Percentiles rank a stretch among this genome's conserved stretches.
phyloP scores from a whole-genome alignment of 1,140 invertebrate species.

The Scaptomyza pallida region DNA sequence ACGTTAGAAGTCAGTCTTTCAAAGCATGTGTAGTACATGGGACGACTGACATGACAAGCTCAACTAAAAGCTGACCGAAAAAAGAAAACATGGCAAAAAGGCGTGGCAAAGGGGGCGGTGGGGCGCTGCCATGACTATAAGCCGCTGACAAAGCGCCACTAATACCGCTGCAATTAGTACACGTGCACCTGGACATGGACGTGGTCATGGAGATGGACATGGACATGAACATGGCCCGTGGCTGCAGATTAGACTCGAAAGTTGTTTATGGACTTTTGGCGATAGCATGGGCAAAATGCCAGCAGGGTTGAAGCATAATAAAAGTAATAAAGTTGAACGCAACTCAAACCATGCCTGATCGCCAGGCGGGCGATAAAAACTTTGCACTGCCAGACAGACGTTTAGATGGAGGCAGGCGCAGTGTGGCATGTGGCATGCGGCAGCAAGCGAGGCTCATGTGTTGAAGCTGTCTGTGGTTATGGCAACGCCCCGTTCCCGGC shows the following conservation, averaged over 20 bases:
- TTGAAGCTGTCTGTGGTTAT: constrained; percentile 58
- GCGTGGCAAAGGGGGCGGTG: not conserved
- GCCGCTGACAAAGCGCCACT: constrained; percentile 76
- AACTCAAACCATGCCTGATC: constrained; percentile 20
- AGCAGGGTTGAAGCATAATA: constrained; percentile 72
- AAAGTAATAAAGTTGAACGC: constrained; percentile 76
- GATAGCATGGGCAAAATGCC: constrained; percentile 11
- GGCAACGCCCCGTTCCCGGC: constrained; percentile 24
- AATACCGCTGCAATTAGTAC: constrained; percentile 79
- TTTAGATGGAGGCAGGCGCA: too few species aligned
- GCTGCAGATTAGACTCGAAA: constrained; percentile 69
- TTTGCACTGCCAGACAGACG: constrained; percentile 49
- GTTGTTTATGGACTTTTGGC: constrained; percentile 70
- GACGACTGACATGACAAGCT: constrained; percentile 40
- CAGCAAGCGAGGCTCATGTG: constrained; percentile 36
- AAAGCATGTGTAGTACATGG: not conserved
- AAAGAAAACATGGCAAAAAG: constrained; percentile 11
- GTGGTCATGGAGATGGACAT: too few species aligned
- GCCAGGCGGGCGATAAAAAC: constrained; percentile 65
- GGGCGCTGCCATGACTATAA: constrained; percentile 35
- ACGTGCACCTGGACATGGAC: constrained; percentile 66
- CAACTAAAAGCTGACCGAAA: constrained; percentile 8
- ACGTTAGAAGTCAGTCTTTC: constrained; percentile 26
- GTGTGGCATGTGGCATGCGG: constrained; percentile 1
- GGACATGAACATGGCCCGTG: constrained; percentile 11